phyloP scores from a whole-genome alignment of 1,140 invertebrate genomes.

The Aphaenogaster rudis region DNA sequence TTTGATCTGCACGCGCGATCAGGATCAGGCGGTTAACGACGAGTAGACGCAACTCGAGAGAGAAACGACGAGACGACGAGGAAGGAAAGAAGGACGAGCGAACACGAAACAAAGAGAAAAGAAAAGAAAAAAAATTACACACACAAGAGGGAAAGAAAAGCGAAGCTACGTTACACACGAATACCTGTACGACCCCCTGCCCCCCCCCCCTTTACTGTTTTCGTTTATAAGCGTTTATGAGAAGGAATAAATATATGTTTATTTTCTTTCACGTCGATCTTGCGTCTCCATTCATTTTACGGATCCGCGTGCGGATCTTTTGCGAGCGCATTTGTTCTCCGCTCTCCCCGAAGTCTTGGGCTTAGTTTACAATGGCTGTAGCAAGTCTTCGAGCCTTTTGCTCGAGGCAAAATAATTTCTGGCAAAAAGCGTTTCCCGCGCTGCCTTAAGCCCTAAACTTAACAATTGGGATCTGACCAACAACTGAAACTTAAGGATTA shows the following conservation, averaged over 20 bases:
- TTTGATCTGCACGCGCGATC: background rate
- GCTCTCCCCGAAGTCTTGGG: too few species aligned
- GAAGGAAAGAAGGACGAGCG: slow-evolving; percentile 10
- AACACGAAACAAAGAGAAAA: slow-evolving; percentile 22
- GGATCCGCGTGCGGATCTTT: too few species aligned
- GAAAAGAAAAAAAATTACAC: background rate
- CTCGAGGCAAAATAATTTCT: too few species aligned
- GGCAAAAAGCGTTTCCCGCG: too few species aligned
- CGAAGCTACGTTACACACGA: background rate
- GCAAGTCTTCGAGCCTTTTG: too few species aligned
- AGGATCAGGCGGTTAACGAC: slow-evolving; percentile 24
- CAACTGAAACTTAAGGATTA: too few species aligned
- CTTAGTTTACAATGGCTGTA: too few species aligned
- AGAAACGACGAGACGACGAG: slow-evolving; percentile 25
- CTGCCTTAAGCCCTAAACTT: too few species aligned
- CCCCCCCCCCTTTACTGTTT: slow-evolving; percentile 4
- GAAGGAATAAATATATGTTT: slow-evolving; percentile 61
- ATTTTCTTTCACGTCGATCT: slow-evolving; percentile 53
- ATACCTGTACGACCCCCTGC: background rate
- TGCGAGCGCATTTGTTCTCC: too few species aligned
- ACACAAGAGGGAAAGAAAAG: background rate
- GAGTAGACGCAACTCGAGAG: slow-evolving; percentile 37
- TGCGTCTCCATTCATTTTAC: slow-evolving; percentile 22
- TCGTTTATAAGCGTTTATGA: slow-evolving; percentile 55
- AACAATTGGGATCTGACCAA: too few species aligned